phyloP scores from a whole-genome alignment of 2,888 invertebrate genomes.

The Alviniconcha strummeri region DNA sequence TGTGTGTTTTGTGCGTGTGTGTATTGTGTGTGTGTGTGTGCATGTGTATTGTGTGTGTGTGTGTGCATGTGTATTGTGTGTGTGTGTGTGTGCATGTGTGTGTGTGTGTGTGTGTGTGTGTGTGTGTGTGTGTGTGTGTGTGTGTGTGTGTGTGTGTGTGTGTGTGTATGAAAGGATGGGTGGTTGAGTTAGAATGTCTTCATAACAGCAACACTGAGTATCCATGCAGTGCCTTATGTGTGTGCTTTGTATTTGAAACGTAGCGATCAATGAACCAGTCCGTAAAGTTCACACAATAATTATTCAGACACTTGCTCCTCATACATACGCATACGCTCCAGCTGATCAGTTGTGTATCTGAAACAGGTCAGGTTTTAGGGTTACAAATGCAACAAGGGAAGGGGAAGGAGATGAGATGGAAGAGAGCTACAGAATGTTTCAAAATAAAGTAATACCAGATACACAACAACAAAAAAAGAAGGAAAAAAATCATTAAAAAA shows the following conservation, averaged over 20 bases:
- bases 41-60: not conserved
- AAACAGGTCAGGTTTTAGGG: no score
- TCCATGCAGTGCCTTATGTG: not conserved
- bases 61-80: not conserved
- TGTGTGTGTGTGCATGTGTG: not conserved
- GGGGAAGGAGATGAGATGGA: no score
- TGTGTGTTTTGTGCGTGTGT: not conserved
- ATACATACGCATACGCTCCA: no score
- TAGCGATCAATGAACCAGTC: no score
- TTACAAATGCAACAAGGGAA: no score
- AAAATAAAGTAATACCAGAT: no score
- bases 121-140: not conserved
- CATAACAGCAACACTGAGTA: not conserved
- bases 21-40: not conserved
- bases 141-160: not conserved
- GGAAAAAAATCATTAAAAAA: no score
- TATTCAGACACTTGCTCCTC: no score
- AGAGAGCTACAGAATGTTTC: no score
- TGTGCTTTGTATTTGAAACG: not conserved
- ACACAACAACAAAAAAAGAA: no score
- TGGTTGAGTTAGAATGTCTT: not conserved
- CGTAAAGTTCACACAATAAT: no score
- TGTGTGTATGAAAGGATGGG: not conserved
- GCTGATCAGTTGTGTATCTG: no score
- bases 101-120: not conserved